Evolutionary conservation across 64 coral and sea anemone species (phyloP).

Genomic region (Stylophora pistillata): DNA sequence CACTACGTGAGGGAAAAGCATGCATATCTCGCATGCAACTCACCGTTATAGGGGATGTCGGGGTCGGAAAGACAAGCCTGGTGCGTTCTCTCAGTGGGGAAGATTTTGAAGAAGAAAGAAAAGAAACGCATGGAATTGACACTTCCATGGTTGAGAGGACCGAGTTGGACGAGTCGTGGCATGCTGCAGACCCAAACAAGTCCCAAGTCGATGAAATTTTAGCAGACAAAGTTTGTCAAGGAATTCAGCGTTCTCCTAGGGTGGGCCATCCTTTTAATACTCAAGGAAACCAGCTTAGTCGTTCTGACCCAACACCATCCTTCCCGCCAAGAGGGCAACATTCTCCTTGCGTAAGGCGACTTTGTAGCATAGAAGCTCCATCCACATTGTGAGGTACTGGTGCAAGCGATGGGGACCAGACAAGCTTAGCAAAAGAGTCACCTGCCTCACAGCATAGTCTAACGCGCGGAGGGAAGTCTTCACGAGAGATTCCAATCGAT

Average conservation of each 20-base stretch:
- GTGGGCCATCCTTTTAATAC: neutral
- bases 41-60: constrained; percentile 70
- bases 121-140: constrained; percentile 69
- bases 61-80: constrained; percentile 70
- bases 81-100: constrained; percentile 59
- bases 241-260: neutral
- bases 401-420: neutral
- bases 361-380: constrained; percentile 1
- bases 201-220: constrained; percentile 73
- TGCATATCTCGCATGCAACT: constrained; percentile 48
- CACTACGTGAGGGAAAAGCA: constrained; percentile 61
- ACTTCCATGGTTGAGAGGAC: constrained; percentile 71
- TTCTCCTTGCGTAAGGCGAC: neutral
- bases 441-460: neutral
- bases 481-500: constrained; percentile 17
- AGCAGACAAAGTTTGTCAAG: constrained; percentile 41
- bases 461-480: neutral
- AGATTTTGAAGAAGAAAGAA: constrained; percentile 54
- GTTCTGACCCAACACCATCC: neutral
- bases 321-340: neutral
- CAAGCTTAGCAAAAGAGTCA: neutral
- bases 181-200: constrained; percentile 44
- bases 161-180: constrained; percentile 65
- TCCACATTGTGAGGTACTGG: neutral
- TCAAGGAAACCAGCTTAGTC: neutral